These are phyloP conservation scores for Eremobia ochroleuca DNA, from an alignment of 2,888 invertebrate genomes.

Conservation along the genomic window DNA sequence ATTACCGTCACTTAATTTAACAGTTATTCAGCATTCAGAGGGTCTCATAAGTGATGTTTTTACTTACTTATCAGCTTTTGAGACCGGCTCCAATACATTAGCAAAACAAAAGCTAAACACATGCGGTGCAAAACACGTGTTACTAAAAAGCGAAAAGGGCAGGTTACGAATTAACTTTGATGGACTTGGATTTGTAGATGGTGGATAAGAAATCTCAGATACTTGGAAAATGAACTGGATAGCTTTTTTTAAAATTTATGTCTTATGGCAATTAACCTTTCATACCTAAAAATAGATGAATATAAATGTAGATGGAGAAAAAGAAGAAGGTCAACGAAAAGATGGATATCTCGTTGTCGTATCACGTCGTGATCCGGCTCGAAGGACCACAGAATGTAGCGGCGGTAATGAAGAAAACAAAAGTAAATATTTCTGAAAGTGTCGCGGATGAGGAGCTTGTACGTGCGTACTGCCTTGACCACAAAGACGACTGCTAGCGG, in stretches of 20 bases:
- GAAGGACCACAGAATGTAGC: too few species aligned
- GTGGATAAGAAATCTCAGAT: conserved; percentile 49
- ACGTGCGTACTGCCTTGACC: too few species aligned
- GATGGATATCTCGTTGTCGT: too few species aligned
- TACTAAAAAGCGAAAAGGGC: conserved; percentile 65
- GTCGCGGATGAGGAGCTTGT: too few species aligned
- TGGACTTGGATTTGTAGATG: conserved; percentile 32
- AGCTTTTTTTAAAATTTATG: neutral
- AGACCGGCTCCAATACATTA: conserved; percentile 59
- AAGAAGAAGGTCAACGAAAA: neutral
- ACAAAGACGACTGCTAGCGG: too few species aligned
- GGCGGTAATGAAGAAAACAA: too few species aligned
- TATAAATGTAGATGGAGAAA: neutral
- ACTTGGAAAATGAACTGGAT: neutral
- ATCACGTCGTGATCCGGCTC: too few species aligned
- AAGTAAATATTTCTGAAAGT: too few species aligned
- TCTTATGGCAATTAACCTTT: neutral
- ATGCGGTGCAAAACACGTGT: conserved; percentile 60
- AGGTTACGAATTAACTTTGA: conserved; percentile 66
- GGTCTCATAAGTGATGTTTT: conserved; percentile 12
- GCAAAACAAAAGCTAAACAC: conserved; percentile 62
- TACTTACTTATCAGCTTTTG: conserved; percentile 26
- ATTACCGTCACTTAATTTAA: neutral
- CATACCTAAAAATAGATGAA: neutral
- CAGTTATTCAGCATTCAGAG: neutral